Evolutionary conservation across 2,113 vertebrate genomes (phyloP).

Genomic region (Calonectris borealis): DNA sequence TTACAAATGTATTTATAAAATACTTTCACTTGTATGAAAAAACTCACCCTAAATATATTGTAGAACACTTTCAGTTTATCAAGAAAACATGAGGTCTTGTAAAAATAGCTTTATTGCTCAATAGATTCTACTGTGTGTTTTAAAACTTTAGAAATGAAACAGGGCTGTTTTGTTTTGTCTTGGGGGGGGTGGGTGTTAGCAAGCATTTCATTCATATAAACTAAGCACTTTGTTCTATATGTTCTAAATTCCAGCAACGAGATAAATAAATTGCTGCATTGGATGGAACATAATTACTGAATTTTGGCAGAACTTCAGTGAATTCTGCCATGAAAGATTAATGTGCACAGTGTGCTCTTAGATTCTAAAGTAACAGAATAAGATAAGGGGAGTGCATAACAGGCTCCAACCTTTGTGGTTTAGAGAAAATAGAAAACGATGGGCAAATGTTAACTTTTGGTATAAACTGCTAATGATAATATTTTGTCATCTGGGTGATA

Average conservation of each 20-base stretch:
- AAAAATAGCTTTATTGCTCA: not conserved
- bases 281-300: slow-evolving; percentile 63
- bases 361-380: slow-evolving; percentile 56
- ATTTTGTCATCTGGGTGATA: slow-evolving; percentile 58
- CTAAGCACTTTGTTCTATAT: slow-evolving; percentile 55
- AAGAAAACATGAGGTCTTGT: not conserved
- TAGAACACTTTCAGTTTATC: not conserved
- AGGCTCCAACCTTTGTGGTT: slow-evolving; percentile 46
- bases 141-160: slow-evolving; percentile 22
- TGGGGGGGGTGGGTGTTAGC: not conserved
- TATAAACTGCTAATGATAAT: slow-evolving; percentile 39
- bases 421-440: slow-evolving; percentile 37
- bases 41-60: not conserved
- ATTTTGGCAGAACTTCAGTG: slow-evolving; percentile 73
- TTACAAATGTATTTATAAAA: not conserved
- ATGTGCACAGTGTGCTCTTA: slow-evolving; percentile 37
- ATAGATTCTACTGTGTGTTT: not conserved
- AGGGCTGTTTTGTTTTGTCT: not conserved
- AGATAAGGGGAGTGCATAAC: slow-evolving; percentile 49
- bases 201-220: slow-evolving; percentile 53
- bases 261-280: slow-evolving; percentile 64
- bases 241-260: slow-evolving; percentile 58
- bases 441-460: slow-evolving; percentile 33
- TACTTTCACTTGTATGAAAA: not conserved
- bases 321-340: slow-evolving; percentile 69